Evolutionary conservation across 2,888 invertebrate genomes (phyloP).

Genomic region (Epiperipatus broadwayi): DNA sequence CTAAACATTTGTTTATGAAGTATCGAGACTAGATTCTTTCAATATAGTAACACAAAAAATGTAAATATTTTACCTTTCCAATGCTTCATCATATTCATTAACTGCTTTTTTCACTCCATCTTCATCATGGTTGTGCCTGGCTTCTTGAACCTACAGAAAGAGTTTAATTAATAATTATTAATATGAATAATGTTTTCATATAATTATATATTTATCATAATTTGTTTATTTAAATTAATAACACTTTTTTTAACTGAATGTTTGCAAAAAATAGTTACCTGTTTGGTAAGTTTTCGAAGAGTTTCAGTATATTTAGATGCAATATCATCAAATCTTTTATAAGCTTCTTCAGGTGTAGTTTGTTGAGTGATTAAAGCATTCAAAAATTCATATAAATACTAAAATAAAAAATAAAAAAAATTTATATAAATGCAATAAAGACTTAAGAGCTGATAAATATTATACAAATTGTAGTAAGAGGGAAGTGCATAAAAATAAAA

Average conservation of each 20-base stretch:
- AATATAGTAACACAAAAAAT: no score
- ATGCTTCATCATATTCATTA: conserved; percentile 68
- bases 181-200: no score
- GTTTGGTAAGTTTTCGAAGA: conserved; percentile 72
- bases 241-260: conserved; percentile 10
- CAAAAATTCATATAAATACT: conserved; percentile 80
- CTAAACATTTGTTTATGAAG: no score
- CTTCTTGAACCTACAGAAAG: conserved; percentile 53
- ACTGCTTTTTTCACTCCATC: conserved; percentile 71
- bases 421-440: conserved; percentile 7
- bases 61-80: conserved; percentile 38
- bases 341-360: conserved; percentile 87
- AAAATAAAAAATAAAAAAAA: conserved; percentile 20
- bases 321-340: conserved; percentile 81
- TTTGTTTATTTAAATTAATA: no score
- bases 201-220: no score
- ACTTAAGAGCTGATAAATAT: background rate
- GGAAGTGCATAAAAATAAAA: conserved; percentile 6
- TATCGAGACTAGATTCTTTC: no score
- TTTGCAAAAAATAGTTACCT: no score
- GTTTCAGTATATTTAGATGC: conserved; percentile 74
- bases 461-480: background rate
- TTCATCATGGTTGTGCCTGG: conserved; percentile 67
- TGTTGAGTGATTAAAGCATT: conserved; percentile 93
- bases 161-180: background rate